A percentile compares a stretch with the other conserved stretches of the same genome.
These are phyloP conservation scores for Forbesichthys agassizii DNA, from an alignment of 2,113 vertebrate species.

Conservation along the genomic window DNA sequence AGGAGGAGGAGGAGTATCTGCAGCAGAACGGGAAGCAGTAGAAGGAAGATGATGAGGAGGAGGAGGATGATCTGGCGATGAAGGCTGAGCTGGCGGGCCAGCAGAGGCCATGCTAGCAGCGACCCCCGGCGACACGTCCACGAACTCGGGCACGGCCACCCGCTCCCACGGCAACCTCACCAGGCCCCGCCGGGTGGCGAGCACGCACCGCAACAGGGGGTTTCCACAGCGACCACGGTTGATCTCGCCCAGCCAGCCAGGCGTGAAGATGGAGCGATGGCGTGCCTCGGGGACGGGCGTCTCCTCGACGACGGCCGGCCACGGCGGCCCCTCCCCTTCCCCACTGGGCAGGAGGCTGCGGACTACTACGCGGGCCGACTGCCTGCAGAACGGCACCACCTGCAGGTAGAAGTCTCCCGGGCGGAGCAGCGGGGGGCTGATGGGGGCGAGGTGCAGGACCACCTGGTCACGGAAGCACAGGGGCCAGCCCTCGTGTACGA, in stretches of 20 bases:
- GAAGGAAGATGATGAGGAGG: constrained; percentile 33
- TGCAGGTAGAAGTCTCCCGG: constrained; percentile 90
- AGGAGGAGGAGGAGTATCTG: constrained; percentile 23
- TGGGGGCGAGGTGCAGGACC: constrained; percentile 82
- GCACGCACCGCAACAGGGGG: constrained; percentile 80
- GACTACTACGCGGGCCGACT: constrained; percentile 78
- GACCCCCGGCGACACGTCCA: constrained; percentile 53
- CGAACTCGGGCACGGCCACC: constrained; percentile 83
- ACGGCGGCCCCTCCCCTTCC: constrained; percentile 66
- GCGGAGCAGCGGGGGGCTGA: constrained; percentile 81
- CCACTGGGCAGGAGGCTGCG: constrained; percentile 76
- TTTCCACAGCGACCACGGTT: constrained; percentile 69
- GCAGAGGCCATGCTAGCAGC: constrained; percentile 56
- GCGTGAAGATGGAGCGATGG: constrained; percentile 82
- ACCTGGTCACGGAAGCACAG: constrained; percentile 83
- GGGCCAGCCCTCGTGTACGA: constrained; percentile 90
- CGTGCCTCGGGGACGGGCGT: constrained; percentile 73
- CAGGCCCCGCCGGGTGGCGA: constrained; percentile 80
- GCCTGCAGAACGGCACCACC: constrained; percentile 79
- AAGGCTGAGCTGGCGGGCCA: constrained; percentile 34
- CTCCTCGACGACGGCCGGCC: constrained; percentile 70
- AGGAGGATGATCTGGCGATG: constrained; percentile 38
- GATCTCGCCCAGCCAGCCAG: constrained; percentile 80
- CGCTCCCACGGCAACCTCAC: constrained; percentile 81
- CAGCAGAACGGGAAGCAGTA: constrained; percentile 9